Conservation (phyloP, 2,797 vertebrate genomes). For the Epinephelus awoara region DNA sequence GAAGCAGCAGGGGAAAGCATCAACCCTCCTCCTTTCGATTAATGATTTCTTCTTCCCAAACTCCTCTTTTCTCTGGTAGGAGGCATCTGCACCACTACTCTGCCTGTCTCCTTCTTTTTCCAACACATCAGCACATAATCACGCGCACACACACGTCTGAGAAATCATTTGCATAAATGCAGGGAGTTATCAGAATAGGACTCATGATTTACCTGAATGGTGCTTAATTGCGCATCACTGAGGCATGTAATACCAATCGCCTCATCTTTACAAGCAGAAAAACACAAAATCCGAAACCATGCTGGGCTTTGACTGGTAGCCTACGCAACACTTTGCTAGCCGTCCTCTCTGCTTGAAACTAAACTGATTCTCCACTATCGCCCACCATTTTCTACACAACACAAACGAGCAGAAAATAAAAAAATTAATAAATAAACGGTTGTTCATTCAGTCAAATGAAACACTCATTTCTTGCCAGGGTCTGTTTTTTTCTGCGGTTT, state of each 20-base stretch:
- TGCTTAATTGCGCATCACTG: conserved; percentile 61
- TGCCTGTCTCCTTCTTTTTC: conserved; percentile 5
- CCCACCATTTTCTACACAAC: conserved; percentile 47
- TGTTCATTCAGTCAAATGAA: conserved; percentile 63
- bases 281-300: conserved; percentile 23
- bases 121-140: not conserved
- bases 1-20: conserved; percentile 27
- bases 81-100: conserved; percentile 32
- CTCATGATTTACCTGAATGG: conserved; percentile 72
- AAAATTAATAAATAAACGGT: not conserved
- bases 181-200: conserved; percentile 40
- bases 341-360: conserved; percentile 12
- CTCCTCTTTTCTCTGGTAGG: conserved; percentile 30
- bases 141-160: not conserved
- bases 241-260: conserved; percentile 41
- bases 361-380: conserved; percentile 37
- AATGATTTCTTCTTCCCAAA: conserved; percentile 53
- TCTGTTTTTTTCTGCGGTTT: conserved; percentile 10
- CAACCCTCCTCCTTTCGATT: conserved; percentile 24
- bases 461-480: conserved; percentile 27
- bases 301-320: conserved; percentile 8
- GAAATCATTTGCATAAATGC: conserved; percentile 56
- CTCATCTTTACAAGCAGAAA: conserved; percentile 31
- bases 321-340: conserved; percentile 6
- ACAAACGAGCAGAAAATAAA: conserved; percentile 16